Percentiles rank a stretch among this genome's conserved stretches.
Evolutionary conservation across 2,113 vertebrate genomes (phyloP).

Genomic region (Pollimyrus isidori): DNA sequence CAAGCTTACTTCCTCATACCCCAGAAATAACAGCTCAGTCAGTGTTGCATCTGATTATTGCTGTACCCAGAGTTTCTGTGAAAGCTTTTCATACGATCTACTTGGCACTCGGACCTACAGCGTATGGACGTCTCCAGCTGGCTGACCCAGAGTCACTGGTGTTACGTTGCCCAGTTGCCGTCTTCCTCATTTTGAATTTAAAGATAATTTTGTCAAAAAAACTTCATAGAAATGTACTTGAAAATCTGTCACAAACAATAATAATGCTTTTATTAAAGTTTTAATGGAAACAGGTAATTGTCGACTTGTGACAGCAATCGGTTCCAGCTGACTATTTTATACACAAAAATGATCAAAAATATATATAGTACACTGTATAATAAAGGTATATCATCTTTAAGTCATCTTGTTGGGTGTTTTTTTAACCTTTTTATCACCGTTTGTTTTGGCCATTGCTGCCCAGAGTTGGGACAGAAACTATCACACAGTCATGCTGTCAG

Average conservation of each 20-base stretch:
- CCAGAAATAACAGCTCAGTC: slow-evolving; percentile 24
- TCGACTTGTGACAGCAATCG: too few species aligned
- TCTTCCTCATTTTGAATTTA: not conserved
- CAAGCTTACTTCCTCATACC: slow-evolving; percentile 16
- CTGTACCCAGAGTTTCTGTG: slow-evolving; percentile 13
- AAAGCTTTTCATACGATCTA: slow-evolving; percentile 9
- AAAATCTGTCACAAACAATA: not conserved
- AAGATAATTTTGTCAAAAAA: not conserved
- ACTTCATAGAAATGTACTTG: not conserved
- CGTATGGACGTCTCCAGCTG: not conserved
- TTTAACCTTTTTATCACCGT: too few species aligned
- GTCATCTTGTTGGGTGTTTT: too few species aligned
- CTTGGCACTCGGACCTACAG: not conserved
- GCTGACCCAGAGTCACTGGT: not conserved
- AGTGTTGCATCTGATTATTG: slow-evolving; percentile 11
- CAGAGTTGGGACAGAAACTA: not conserved
- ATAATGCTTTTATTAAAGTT: not conserved
- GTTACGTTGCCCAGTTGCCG: not conserved
- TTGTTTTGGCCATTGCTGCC: too few species aligned
- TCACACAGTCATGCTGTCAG: not conserved
- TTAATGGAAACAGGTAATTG: not conserved
- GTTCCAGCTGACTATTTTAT: too few species aligned
- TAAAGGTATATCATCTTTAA: too few species aligned
- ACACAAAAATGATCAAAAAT: too few species aligned
- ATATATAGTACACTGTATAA: too few species aligned